Conservation (phyloP, 1,140 invertebrate species). For the Oedothorax gibbosus region DNA sequence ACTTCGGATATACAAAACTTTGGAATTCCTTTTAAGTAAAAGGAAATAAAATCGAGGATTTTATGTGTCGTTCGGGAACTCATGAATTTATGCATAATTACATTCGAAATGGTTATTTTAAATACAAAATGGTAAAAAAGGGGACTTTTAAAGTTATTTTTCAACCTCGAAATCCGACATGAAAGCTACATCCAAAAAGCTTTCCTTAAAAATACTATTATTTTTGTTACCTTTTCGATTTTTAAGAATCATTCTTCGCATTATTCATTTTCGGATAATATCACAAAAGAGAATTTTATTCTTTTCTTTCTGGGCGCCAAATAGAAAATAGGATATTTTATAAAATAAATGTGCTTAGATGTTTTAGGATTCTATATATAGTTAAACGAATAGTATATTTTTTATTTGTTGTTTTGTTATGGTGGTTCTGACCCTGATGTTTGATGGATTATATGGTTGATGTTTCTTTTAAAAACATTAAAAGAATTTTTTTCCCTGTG, state of each 20-base stretch:
- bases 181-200: not conserved
- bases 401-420: no score
- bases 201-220: not conserved
- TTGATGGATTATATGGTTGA: no score
- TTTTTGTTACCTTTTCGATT: not conserved
- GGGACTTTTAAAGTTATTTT: not conserved
- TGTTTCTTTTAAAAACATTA: no score
- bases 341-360: no score
- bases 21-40: no score
- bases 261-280: not conserved
- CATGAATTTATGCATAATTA: constrained; percentile 18
- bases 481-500: no score
- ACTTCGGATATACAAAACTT: not conserved
- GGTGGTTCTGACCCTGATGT: no score
- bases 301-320: no score
- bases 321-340: no score
- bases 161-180: not conserved
- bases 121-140: not conserved
- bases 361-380: no score
- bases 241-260: constrained; percentile 15
- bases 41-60: no score
- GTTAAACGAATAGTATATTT: no score
- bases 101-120: not conserved
- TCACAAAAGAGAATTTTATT: not conserved
- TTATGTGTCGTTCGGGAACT: not conserved